Evolutionary conservation across 2,797 vertebrate genomes (phyloP), one percentile per base, ranked within the genome.

Genomic region (Apodemus agrarius): DNA sequence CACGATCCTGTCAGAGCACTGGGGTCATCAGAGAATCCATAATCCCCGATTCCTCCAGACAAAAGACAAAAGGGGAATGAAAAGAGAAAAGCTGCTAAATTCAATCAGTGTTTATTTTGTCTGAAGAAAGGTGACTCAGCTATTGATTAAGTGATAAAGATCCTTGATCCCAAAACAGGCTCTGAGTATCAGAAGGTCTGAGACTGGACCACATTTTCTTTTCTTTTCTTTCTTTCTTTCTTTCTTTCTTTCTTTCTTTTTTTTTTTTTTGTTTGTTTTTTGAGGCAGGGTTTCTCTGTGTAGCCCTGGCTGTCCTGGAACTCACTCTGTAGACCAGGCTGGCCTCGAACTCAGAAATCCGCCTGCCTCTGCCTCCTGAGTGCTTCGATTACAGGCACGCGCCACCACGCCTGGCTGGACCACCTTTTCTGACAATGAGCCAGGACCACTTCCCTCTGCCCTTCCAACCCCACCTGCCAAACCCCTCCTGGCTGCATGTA

Each of bases 401-500:
- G n/a, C n/a, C n/a, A n/a, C n/a, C n/a, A n/a, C n/a, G n/a, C n/a
- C n/a, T n/a, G n/a, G n/a, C 49, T 40, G 31, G 16, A 31, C 67
- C 14, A 9, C 21, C 37, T 4, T n/a, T 75, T n/a, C 88, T 67
- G 74, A 61, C 37, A 65, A 63, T 69, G 76, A 75, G 34, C 85
- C 65, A 76, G 43, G 43, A 63, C 59, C 57, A 12, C 34, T 12
- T 54, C 76, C 34, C 61, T 52, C 43, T n/a, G 16, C 24, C 40
- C 24, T 4, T 43, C 26, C 40, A 46, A 5, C 8, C 61, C 4
- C 52, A 31, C 17, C 43, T n/a, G 16, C n/a, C 54, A 52, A 26
- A 40, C 34, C 10, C 1, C 5, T 4, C 75, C 0, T 0, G 3
- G 34, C 4, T 5, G 6, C 29, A 37, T 3, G 21, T 16, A 59